These are phyloP conservation scores for Hydra vulgaris DNA, from an alignment of 30 jellyfish, hydroid and myxozoan species.

Conservation along the genomic window DNA sequence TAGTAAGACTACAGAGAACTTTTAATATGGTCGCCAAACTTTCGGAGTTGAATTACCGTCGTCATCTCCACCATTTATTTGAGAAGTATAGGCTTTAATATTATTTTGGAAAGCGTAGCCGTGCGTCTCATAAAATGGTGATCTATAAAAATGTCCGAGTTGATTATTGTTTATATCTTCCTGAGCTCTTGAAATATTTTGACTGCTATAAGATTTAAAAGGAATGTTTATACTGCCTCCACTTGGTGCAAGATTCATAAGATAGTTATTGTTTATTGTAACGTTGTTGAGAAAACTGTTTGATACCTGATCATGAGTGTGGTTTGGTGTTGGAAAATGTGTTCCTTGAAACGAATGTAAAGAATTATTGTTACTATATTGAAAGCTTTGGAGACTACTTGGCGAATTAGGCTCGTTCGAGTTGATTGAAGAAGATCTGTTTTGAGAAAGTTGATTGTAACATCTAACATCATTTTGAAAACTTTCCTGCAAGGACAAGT, in stretches of 20 bases:
- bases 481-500: conserved; percentile 39
- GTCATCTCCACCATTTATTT: conserved; percentile 80
- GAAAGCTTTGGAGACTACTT: conserved; percentile 13
- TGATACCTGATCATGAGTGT: conserved; percentile 48
- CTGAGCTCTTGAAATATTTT: conserved; percentile 47
- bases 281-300: conserved; percentile 63
- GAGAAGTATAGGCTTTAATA: conserved; percentile 50
- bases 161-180: conserved; percentile 56
- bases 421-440: conserved; percentile 21
- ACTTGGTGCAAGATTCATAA: conserved; percentile 68
- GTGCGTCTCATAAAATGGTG: conserved; percentile 25
- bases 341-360: conserved; percentile 46
- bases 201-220: conserved; percentile 50
- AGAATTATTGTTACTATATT: background rate
- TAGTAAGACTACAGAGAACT: background rate
- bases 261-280: conserved; percentile 66
- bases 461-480: conserved; percentile 75
- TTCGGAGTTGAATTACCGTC: conserved; percentile 87
- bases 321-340: conserved; percentile 48
- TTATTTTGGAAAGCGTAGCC: conserved; percentile 35
- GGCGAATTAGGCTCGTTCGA: conserved; percentile 57
- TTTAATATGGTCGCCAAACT: conserved; percentile 95
- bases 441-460: conserved; percentile 43
- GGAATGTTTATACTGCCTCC: conserved; percentile 84
- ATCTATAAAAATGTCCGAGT: conserved; percentile 62